Base-by-base conservation (phyloP, 2,113 vertebrate genomes). In the Lucifuga dentata region DNA sequence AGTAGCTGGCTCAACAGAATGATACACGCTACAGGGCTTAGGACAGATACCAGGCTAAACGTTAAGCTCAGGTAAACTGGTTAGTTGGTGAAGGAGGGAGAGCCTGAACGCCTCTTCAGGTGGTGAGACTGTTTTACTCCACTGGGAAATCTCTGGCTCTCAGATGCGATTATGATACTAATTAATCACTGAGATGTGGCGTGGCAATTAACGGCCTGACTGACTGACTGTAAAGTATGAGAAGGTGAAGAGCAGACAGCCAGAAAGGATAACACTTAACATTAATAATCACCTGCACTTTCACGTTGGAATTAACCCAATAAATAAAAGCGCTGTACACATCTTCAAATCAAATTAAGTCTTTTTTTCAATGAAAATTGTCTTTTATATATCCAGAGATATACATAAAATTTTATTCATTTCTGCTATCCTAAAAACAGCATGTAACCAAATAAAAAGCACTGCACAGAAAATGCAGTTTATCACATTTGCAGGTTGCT, bases 141-240 rank as follows among this genome's bases (percentile, higher is more conserved):
- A 26, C 13, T 51, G 69, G 49, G 71, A 68, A 13, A 46, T 73
- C 70, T 79, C 52, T 9, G 38, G 43, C 36, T 69, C 66, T 85
- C 72, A 55, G 74, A 81, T 78, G 68, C 83, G 62, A 86, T 88
- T 81, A 89, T 67, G 57, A 70, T 26, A 44, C 77, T 79, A 86
- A 87, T 87, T 84, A 84, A 76, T 80, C 80, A 73, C 26, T 68
- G 71, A 51, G 49, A 59, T 66, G 43, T 57, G 63, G 73, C 78
- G 70, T 66, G 56, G 52, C 19, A 48, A 83, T 83, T 86, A 83
- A 78, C 39, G 71, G 32, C 45, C 59, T 55, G 56, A 52, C 46
- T 78, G 80, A 81, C 45, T 68, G 50, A 59, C 39, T 49, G 52
- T 62, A 71, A 81, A 68, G 50, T 73, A 56, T 49, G 53, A 71